Base-by-base conservation (phyloP, 2,888 invertebrate species). In the Xestia rhomboidea region DNA sequence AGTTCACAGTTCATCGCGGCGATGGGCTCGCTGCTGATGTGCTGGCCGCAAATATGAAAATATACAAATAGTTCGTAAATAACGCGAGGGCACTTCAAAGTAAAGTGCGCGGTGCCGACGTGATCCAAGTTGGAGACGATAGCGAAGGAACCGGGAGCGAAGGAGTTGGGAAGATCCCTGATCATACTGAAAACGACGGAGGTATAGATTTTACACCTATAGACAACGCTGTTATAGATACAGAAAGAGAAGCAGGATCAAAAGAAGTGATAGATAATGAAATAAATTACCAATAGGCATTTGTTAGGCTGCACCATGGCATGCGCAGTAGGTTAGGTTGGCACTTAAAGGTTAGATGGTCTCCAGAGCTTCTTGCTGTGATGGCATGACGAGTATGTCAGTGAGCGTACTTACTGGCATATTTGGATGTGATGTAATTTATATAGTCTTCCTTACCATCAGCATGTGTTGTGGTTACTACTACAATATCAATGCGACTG, bases 11-110 rank as follows among this genome's bases (percentile, higher is more conserved):
- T 92, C 94, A 95, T 94, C 91, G 86, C 38, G 64, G 85, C 86
- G 90, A 90, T 89, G 92, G 92, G 92, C 93, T 93, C 54, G 38
- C 73, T 68, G 79, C 62, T 79, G 82, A 90, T 89, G 92, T 92
- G 92, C 92, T 93, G 91, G 93, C 94, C 94, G 95, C 96, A 91
- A 93, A 94, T 95, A 94, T 93, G 90, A 95, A 95, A 96, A 96
- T 96, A 96, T 95, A 96, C 95, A 96, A 95, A 93, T 93, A 95
- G 90, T 93, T 93, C 94, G 94, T 94, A 95, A 96, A 95, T 94
- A 95, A 92, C 93, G 92, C 90, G 93, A 94, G 90, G 93, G 92
- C 95, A 96, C 95, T 95, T 96, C 95, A 95, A 96, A 96, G 95
- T 91, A 90, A 89, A 94, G 93, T 93, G 89, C 89, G 88, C 83